phyloP scores from a whole-genome alignment of 2,888 invertebrate species.

The Elysia crispata region DNA sequence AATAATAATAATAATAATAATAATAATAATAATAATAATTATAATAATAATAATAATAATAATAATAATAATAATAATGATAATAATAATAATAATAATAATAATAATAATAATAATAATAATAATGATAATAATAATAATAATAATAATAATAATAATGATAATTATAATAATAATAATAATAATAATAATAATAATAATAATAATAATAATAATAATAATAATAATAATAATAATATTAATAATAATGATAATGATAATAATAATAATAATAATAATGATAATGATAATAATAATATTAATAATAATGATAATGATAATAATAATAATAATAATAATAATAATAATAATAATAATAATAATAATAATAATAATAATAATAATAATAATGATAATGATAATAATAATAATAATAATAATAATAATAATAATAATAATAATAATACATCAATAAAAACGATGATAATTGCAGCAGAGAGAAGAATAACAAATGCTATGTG shows the following conservation, averaged over 20 bases:
- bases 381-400: background rate
- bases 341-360: slow-evolving; percentile 23
- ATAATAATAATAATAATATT: background rate
- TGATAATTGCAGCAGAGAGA: no score
- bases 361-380: background rate
- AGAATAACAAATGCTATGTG: no score
- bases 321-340: slow-evolving; percentile 12
- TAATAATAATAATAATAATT: no score
- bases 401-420: slow-evolving; percentile 17
- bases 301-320: slow-evolving; percentile 15
- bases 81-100: no score
- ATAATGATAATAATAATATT: background rate
- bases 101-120: background rate
- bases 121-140: background rate
- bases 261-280: slow-evolving; percentile 1
- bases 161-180: background rate
- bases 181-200: no score
- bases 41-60: no score
- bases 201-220: no score
- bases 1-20: no score
- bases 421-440: slow-evolving; percentile 4
- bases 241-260: background rate
- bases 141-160: background rate
- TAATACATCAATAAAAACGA: no score
- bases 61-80: no score